Base-by-base conservation (phyloP, 2,797 vertebrate species). In the Gambelia wislizenii region DNA sequence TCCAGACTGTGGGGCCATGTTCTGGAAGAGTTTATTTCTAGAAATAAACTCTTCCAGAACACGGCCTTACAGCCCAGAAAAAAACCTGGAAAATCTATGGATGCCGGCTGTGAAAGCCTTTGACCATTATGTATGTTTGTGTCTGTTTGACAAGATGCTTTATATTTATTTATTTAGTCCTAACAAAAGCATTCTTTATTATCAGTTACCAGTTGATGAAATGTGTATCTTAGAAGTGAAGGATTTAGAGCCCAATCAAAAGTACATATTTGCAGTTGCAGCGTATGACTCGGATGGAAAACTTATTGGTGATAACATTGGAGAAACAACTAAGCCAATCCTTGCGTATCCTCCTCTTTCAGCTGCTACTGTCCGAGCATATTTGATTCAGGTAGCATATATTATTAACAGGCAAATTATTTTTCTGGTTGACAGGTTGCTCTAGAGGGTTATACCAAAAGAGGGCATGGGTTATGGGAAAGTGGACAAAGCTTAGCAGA, bases 231-330 rank as follows among this genome's bases (percentile, higher is more conserved):
- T 99, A 91, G 97, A 95, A 94, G 97, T 98, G 67, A 96, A 97
- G 75, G 98, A 97, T 9, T 96, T 99, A 91, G 95, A 98, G 92
- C 95, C 97, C 87, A 99, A 99, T 95, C 98, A 98, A 95, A 98
- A 96, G 89, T 99, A 99, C 6, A 47, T 98, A 89, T 99, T 99
- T 98, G 99, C 99, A 9, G 93, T 99, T 0, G 98, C 98, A 89
- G 98, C 98, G 0, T 99, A 98, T 94, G 96, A 98, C 93, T 96
- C 95, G 90, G 94, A 97, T 91, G 98, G 98, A 42, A 97, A 96
- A 83, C 97, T 99, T 54, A 91, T 99, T n/a, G 98, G 98, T 22
- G 96, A 96, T 82, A 86, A 94, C 18, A 93, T 98, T 87, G 99
- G 99, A 39, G 96, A 97, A 91, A 97, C 97, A 20, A 98, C 98